These are phyloP conservation scores for Charina bottae DNA, from an alignment of 2,113 vertebrate genomes.

Conservation along the genomic window DNA sequence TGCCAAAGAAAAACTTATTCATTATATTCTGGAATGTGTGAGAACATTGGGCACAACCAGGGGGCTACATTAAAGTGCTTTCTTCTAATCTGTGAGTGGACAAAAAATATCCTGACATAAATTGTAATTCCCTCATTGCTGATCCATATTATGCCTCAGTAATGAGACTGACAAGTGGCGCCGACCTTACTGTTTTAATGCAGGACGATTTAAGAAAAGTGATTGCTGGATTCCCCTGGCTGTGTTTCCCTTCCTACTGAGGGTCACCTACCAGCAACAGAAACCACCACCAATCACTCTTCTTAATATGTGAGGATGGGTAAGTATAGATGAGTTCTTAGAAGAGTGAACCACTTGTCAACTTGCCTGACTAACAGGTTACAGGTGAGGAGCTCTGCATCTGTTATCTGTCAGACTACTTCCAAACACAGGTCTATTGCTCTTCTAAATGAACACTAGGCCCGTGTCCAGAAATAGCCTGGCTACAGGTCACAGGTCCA, in stretches of 20 bases:
- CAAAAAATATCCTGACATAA: neutral
- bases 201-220: neutral
- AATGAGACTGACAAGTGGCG: neutral
- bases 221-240: neutral
- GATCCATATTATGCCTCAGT: neutral
- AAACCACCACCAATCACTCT: neutral
- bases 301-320: neutral
- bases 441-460: neutral
- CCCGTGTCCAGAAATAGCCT: neutral
- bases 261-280: neutral
- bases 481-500: neutral
- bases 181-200: neutral
- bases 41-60: neutral
- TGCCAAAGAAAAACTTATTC: neutral
- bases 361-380: neutral
- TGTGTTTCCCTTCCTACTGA: neutral
- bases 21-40: neutral
- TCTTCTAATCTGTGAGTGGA: neutral
- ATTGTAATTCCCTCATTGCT: neutral
- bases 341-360: neutral
- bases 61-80: neutral
- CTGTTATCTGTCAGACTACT: neutral
- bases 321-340: neutral
- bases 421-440: neutral
- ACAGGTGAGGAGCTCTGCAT: neutral